Evolutionary conservation across 2,888 invertebrate genomes (phyloP).

Genomic region (Aphelenchoides bicaudatus): DNA sequence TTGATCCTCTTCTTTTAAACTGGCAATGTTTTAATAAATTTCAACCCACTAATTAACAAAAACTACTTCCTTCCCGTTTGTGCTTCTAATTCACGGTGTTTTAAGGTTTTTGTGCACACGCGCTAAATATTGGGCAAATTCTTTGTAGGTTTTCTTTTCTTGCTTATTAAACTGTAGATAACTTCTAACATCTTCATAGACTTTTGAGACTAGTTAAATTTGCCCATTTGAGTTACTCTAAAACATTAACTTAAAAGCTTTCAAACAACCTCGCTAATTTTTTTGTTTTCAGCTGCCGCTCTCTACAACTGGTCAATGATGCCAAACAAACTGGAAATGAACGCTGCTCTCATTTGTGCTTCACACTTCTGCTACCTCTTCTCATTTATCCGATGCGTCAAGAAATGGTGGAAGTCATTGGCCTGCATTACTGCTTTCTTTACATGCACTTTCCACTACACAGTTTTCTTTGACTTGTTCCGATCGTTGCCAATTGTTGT

Average conservation of each 20-base stretch:
- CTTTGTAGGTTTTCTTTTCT: no score
- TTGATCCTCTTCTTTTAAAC: not conserved
- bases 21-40: not conserved
- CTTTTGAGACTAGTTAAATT: no score
- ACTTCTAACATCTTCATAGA: no score
- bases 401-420: constrained; percentile 30
- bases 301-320: constrained; percentile 36
- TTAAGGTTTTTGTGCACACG: no score
- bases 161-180: no score
- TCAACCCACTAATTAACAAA: no score
- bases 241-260: constrained; percentile 11
- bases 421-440: constrained; percentile 24
- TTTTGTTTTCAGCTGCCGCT: constrained; percentile 30
- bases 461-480: constrained; percentile 33
- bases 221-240: no score
- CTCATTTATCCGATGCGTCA: constrained; percentile 29
- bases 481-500: constrained; percentile 33
- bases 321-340: constrained; percentile 33
- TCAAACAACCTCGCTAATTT: not conserved
- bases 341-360: constrained; percentile 33
- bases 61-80: no score
- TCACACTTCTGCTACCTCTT: constrained; percentile 31
- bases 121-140: no score
- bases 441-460: constrained; percentile 25
- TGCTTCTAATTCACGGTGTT: no score